These are phyloP conservation scores for Zelostemma sp. DNA, from an alignment of 1,140 invertebrate genomes.

Conservation along the genomic window DNA sequence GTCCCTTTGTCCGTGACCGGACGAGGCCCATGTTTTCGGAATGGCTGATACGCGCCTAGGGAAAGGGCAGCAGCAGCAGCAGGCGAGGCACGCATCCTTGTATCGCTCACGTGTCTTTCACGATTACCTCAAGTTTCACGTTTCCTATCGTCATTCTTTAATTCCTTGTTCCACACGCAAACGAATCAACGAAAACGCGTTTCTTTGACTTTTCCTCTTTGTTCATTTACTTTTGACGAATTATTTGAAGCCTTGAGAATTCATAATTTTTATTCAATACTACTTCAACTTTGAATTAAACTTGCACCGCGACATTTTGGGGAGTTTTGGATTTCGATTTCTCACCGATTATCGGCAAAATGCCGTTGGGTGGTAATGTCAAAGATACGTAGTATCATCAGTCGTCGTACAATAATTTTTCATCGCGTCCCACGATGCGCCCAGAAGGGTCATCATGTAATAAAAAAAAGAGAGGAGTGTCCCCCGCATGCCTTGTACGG, in stretches of 20 bases:
- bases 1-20: conserved; percentile 43
- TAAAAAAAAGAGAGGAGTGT: conserved; percentile 12
- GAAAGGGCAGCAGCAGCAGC: conserved; percentile 40
- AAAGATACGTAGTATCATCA: not conserved
- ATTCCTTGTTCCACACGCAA: not conserved
- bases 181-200: not conserved
- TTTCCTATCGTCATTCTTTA: not conserved
- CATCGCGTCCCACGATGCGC: not conserved
- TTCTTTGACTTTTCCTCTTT: too few species aligned
- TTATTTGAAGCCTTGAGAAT: too few species aligned
- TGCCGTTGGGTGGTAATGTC: conserved; percentile 15
- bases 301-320: too few species aligned
- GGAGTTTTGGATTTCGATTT: not conserved
- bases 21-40: conserved; percentile 49
- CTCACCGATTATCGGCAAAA: conserved; percentile 12
- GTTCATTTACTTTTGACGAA: too few species aligned
- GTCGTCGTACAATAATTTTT: not conserved
- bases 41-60: conserved; percentile 47
- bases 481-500: conserved; percentile 31
- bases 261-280: too few species aligned
- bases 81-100: conserved; percentile 43
- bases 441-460: not conserved
- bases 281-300: too few species aligned
- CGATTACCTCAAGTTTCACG: conserved; percentile 13
- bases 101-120: conserved; percentile 43